Evolutionary conservation across 2,888 invertebrate species (phyloP), one percentile per base, ranked within the genome.

Genomic region (Acrobasis suavella): DNA sequence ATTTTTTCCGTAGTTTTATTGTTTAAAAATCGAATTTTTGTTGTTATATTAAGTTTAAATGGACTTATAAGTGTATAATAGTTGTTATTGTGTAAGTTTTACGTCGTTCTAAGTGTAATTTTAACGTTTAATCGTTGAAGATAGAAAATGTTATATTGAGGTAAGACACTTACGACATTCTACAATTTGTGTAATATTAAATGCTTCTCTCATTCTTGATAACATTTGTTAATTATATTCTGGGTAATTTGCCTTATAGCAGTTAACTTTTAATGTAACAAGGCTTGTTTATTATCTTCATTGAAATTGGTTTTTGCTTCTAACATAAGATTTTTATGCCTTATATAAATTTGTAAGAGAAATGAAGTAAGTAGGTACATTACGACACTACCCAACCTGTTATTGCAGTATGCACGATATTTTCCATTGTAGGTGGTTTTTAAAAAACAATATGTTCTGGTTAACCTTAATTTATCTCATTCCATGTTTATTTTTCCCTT

Each of bases 71-170:
- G 73, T 76, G 75, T 80, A 73, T 72, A 71, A 69, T 74, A 78
- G 70, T 77, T 77, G 77, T 81, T 84, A 74, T 75, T 68, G 74
- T 80, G 76, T 74, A 77, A 80, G 79, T 82, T 83, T 78, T 72
- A 72, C 70, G 62, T 66, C 77, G 72, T 74, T 76, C 64, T 72
- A 76, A 72, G 74, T 74, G 70, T 71, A 67, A 64, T 72, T 32
- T 72, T 64, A 56, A 17, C 42, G 56, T 74, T 69, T 68, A 69
- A 67, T 62, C 56, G 66, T 65, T 67, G 69, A 69, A 71, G 68
- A 67, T 65, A 73, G 77, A 81, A 78, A 75, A 83, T 83, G 83
- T 80, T 77, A 73, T 77, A 67, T 56, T 72, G 73, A 73, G 82
- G 83, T 83, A 69, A 77, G 83, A 32, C 65, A 59, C 63, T 64